phyloP scores from a whole-genome alignment of 2,797 vertebrate genomes.

The Falco columbarius region DNA sequence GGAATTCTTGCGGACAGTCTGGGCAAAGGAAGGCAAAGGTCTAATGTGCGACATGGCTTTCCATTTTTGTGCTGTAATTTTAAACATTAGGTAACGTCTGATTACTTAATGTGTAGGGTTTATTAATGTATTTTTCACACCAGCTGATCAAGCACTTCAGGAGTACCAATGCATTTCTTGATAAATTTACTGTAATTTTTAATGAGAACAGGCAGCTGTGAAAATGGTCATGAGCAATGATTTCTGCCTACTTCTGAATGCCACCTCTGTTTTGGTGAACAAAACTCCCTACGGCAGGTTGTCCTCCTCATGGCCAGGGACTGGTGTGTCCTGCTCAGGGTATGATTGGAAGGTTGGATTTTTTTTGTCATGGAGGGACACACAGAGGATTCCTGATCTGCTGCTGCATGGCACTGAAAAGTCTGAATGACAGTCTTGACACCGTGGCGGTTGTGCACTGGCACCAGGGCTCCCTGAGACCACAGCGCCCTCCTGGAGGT shows the following conservation, averaged over 20 bases:
- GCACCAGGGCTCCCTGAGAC: background rate
- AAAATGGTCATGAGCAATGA: background rate
- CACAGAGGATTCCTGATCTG: background rate
- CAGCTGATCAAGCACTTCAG: background rate
- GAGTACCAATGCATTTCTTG: background rate
- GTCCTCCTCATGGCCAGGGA: background rate
- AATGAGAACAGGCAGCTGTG: background rate
- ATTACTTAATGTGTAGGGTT: background rate
- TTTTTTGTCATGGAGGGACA: background rate
- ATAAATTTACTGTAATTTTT: background rate
- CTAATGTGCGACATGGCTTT: background rate
- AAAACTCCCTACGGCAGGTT: background rate
- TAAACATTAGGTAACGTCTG: background rate
- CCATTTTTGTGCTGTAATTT: background rate
- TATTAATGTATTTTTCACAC: background rate
- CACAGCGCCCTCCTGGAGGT: background rate
- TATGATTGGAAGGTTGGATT: background rate
- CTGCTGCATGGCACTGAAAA: background rate
- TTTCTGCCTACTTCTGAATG: background rate
- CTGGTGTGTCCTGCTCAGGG: background rate
- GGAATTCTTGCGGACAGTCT: background rate
- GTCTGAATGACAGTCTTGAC: accelerated
- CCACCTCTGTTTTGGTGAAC: background rate
- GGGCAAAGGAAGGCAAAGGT: background rate
- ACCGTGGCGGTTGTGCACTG: background rate